These are phyloP conservation scores for Scaptomyza tumidula DNA, from an alignment of 2,888 invertebrate genomes.

Conservation along the genomic window DNA sequence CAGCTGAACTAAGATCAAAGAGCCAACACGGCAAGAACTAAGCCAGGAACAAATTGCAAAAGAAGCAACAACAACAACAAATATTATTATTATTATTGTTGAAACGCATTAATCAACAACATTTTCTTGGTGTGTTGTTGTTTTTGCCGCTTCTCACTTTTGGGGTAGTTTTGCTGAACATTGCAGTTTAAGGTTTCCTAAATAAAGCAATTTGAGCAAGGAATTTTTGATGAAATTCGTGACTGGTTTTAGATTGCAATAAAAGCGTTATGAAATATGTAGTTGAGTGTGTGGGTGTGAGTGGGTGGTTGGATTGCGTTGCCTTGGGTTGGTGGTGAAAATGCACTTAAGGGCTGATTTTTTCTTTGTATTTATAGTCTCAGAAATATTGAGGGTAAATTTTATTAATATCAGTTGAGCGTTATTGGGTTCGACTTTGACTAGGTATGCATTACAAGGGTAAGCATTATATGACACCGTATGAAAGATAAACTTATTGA, in stretches of 20 bases:
- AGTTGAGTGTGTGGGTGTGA: not conserved
- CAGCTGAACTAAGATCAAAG: constrained; percentile 35
- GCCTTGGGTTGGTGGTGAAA: constrained; percentile 17
- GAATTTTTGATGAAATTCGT: constrained; percentile 42
- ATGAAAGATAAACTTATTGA: not conserved
- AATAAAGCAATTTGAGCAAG: constrained; percentile 50
- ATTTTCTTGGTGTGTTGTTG: constrained; percentile 22
- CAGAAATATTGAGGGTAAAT: constrained; percentile 18
- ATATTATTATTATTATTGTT: constrained; percentile 29
- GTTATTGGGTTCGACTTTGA: not conserved
- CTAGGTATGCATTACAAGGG: not conserved
- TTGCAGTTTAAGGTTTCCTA: constrained; percentile 5
- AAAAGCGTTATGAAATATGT: constrained; percentile 14
- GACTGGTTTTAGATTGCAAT: constrained; percentile 43
- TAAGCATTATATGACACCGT: not conserved
- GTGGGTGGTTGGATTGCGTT: constrained; percentile 8
- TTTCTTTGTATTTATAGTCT: constrained; percentile 12
- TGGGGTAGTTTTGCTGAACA: constrained; percentile 36
- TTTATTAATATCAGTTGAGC: constrained; percentile 6
- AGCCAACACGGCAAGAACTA: constrained; percentile 13
- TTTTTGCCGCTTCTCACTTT: not conserved
- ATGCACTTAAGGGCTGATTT: constrained; percentile 51
- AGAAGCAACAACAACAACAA: constrained; percentile 15
- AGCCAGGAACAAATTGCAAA: constrained; percentile 7
- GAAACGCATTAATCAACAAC: constrained; percentile 69